These are phyloP conservation scores for Xyrichtys novacula DNA, from an alignment of 2,797 vertebrate species.

Conservation along the genomic window DNA sequence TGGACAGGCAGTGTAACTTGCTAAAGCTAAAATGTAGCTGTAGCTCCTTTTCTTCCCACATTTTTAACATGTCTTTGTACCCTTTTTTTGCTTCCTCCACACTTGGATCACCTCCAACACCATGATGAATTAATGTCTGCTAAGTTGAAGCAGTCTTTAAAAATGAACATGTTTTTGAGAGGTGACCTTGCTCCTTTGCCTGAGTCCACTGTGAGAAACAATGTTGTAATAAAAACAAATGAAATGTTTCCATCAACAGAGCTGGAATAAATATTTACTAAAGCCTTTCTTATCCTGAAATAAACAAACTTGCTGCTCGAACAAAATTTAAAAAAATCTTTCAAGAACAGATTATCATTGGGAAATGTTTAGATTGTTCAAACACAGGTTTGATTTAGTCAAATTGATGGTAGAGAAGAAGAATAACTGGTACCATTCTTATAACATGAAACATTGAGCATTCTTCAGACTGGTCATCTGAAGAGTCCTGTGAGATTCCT, in stretches of 20 bases:
- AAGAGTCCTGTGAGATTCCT: no score
- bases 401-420: not conserved
- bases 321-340: constrained; percentile 2
- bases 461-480: not conserved
- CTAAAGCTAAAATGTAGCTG: not conserved
- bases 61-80: not conserved
- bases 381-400: not conserved
- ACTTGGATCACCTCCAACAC: no score
- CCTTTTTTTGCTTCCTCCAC: no score
- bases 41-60: not conserved
- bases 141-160: no score
- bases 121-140: no score
- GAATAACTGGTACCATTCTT: no score
- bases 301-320: not conserved
- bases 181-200: not conserved
- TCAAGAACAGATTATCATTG: not conserved
- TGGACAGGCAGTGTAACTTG: no score
- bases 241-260: constrained; percentile 1
- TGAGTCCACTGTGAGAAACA: not conserved
- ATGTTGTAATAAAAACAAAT: no score
- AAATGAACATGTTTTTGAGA: not conserved
- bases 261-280: not conserved
- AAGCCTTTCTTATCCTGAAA: not conserved
- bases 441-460: not conserved
- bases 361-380: not conserved